A percentile compares a stretch with the other conserved stretches of the same genome.
Evolutionary conservation across 2,797 vertebrate genomes (phyloP).

Genomic region (Lates japonicus): DNA sequence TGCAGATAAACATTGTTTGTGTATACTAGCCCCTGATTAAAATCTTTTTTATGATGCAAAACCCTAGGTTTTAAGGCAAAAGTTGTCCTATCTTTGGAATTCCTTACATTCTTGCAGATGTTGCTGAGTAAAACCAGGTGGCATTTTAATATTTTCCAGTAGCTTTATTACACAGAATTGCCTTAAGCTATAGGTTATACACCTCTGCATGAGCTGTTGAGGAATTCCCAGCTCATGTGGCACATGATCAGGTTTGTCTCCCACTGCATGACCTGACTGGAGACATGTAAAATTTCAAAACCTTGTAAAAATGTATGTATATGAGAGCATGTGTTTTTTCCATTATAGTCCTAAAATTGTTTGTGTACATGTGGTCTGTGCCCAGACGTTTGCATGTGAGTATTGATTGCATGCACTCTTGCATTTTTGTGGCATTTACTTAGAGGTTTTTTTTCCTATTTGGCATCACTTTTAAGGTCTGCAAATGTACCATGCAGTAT

Average conservation of each 20-base stretch:
- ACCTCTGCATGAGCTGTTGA: constrained; percentile 36
- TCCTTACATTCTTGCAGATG: constrained; percentile 75
- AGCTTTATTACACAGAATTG: constrained; percentile 61
- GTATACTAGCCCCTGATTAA: constrained; percentile 34
- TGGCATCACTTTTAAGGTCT: constrained; percentile 48
- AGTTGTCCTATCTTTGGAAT: constrained; percentile 64
- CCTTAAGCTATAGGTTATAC: constrained; percentile 60
- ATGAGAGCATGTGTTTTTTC: not conserved
- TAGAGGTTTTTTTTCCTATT: constrained; percentile 20
- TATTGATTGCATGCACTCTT: constrained; percentile 19
- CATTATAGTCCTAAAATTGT: not conserved
- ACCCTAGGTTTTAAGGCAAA: constrained; percentile 31
- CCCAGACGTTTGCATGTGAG: constrained; percentile 18
- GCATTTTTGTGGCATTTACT: constrained; percentile 32
- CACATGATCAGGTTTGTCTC: constrained; percentile 37
- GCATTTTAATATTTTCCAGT: constrained; percentile 65
- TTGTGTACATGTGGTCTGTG: not conserved
- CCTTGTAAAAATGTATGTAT: not conserved
- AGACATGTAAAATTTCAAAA: constrained; percentile 26
- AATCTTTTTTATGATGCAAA: constrained; percentile 39
- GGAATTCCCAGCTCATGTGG: constrained; percentile 38
- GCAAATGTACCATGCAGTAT: constrained; percentile 57
- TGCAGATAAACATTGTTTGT: constrained; percentile 36
- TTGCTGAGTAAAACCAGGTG: constrained; percentile 79
- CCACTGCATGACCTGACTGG: not conserved